Conservation (phyloP, 2,113 vertebrate species). For the Callithrix jacchus region DNA sequence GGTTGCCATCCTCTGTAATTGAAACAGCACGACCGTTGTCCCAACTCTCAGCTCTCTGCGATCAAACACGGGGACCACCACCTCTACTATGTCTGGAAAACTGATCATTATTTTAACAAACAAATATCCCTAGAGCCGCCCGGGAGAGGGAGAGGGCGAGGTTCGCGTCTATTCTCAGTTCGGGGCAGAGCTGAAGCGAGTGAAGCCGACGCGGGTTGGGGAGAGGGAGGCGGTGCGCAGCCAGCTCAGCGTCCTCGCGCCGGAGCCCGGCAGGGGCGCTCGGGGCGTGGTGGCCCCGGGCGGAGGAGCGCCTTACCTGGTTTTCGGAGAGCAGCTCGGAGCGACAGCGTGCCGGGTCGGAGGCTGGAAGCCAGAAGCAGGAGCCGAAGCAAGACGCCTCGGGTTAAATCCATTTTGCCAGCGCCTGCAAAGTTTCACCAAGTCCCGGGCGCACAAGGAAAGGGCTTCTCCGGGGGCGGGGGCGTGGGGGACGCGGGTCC, state of each 20-base stretch:
- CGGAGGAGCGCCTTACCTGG: slow-evolving; percentile 84
- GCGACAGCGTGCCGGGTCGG: slow-evolving; percentile 72
- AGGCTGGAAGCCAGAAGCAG: slow-evolving; percentile 83
- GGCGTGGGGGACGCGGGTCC: neutral
- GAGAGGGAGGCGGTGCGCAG: neutral
- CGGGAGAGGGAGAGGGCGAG: neutral
- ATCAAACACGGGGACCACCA: neutral
- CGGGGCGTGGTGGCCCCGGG: neutral
- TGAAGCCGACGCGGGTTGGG: neutral
- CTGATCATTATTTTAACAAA: slow-evolving; percentile 29
- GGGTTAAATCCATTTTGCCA: slow-evolving; percentile 84
- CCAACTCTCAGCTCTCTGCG: slow-evolving; percentile 21
- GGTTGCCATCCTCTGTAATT: slow-evolving; percentile 29
- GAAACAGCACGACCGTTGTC: slow-evolving; percentile 52
- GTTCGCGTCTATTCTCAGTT: neutral
- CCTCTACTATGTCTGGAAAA: slow-evolving; percentile 40
- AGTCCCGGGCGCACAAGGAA: slow-evolving; percentile 61
- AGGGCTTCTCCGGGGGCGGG: slow-evolving; percentile 43
- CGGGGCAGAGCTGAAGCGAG: neutral
- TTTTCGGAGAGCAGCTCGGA: slow-evolving; percentile 84
- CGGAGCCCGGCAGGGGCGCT: neutral
- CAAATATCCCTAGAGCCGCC: slow-evolving; percentile 1
- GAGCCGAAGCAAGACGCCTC: slow-evolving; percentile 76
- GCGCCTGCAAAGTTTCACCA: slow-evolving; percentile 73
- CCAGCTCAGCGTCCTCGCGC: accelerated